Evolutionary conservation across 2,113 vertebrate species (phyloP), one percentile per base, ranked within the genome.

Genomic region (Dromas ardeola): DNA sequence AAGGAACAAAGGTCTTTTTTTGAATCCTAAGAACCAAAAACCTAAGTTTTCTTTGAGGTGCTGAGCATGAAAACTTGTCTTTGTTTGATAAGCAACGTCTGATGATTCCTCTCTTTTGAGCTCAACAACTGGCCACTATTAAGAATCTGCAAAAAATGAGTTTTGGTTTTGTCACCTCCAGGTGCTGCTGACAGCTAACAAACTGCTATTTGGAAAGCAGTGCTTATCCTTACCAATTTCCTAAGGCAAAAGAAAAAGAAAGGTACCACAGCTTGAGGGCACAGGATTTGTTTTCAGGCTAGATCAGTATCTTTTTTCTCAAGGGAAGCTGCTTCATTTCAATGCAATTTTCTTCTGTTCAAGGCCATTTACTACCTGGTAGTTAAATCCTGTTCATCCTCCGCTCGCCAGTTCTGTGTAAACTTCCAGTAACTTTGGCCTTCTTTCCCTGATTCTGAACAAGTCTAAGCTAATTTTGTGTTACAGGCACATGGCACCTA

Each of bases 61-160:
- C 25, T 96, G 95, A 98, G 91, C 76, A 80, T 94, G 87, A 98
- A 95, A 97, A 98, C 92, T 71, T 88, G 74, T 92, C 92, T 98
- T 97, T 98, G 90, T 97, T 98, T 97, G 96, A 96, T 97, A 97
- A 97, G 96, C 67, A 97, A 87, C 81, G 85, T 98, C 92, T 97
- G 94, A 98, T 92, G 85, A 88, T 95, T 93, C 65, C 13, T 97
- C 9, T 94, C 62, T 93, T 97, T 98, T 97, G 62, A 92, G 82
- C 59, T 84, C 66, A 95, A 94, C 67, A 88, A 94, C 96, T 69
- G 86, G 88, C 79, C 78, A 82, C 77, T 96, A 72, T 40, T 29
- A 20, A 89, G n/a, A 74, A 92, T 20, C n/a, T 3, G 2, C 49
- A 88, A 94, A 96, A 80, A 16, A 4, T 80, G 56, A 42, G 17